A percentile compares a stretch with the other conserved stretches of the same genome.
phyloP scores from a whole-genome alignment of 1,140 invertebrate species.

The Cotesia glomerata region DNA sequence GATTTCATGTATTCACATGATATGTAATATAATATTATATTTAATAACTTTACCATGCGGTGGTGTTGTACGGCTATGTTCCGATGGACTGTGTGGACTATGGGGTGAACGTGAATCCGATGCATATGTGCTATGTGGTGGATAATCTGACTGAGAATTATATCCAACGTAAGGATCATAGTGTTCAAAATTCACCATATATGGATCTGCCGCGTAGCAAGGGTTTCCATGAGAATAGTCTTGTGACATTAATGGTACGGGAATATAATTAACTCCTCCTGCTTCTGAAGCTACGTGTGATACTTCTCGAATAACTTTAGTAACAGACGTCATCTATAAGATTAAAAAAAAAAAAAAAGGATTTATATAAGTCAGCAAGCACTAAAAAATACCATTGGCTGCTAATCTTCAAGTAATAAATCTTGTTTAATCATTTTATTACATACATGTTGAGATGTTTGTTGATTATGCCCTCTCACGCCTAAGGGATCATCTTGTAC shows the following conservation, averaged over 20 bases:
- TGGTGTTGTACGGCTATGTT: slow-evolving; percentile 61
- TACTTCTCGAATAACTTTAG: slow-evolving; percentile 72
- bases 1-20: no score
- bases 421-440: neutral
- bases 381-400: no score
- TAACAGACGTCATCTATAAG: slow-evolving; percentile 67
- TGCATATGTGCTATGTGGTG: slow-evolving; percentile 60
- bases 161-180: slow-evolving; percentile 59
- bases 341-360: neutral
- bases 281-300: slow-evolving; percentile 72
- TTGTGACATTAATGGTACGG: slow-evolving; percentile 60
- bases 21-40: neutral
- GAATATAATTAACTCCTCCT: slow-evolving; percentile 61
- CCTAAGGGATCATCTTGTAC: slow-evolving; percentile 66
- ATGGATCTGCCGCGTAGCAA: slow-evolving; percentile 57
- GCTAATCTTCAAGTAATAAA: no score
- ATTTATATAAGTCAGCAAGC: no score
- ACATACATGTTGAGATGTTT: slow-evolving; percentile 68
- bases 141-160: slow-evolving; percentile 57
- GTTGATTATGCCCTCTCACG: slow-evolving; percentile 66
- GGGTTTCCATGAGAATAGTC: slow-evolving; percentile 59
- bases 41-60: slow-evolving; percentile 51
- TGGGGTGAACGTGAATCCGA: slow-evolving; percentile 59
- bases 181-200: slow-evolving; percentile 62
- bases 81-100: slow-evolving; percentile 60